Conservation (phyloP, 2,113 vertebrate species). For the Eurystomus gularis region DNA sequence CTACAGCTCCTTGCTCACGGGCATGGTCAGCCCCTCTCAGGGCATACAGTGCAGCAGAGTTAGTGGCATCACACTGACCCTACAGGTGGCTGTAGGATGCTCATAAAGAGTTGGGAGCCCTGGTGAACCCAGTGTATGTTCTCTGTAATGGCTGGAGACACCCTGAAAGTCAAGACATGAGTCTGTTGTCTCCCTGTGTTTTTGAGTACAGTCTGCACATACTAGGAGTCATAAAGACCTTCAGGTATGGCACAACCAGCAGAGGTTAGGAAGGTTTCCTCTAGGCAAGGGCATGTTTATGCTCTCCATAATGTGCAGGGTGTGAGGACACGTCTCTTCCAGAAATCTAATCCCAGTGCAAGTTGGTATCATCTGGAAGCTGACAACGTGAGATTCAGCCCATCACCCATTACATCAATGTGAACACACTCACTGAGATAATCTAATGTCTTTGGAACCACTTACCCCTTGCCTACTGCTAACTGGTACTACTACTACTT, state of each 20-base stretch:
- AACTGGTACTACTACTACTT: not conserved
- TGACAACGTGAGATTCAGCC: not conserved
- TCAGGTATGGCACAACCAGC: not conserved
- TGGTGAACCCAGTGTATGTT: not conserved
- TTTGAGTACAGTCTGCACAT: not conserved
- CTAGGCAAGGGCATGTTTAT: not conserved
- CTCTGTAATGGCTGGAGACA: too few species aligned
- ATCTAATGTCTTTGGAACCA: not conserved
- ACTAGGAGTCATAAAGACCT: not conserved
- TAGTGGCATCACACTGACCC: not conserved
- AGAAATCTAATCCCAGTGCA: not conserved
- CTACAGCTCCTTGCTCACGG: not conserved
- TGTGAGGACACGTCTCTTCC: not conserved
- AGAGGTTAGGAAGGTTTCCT: not conserved
- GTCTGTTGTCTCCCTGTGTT: not conserved
- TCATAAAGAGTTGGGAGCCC: not conserved
- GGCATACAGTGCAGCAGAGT: not conserved
- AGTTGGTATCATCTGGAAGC: not conserved
- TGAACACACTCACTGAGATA: not conserved
- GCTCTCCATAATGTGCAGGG: not conserved
- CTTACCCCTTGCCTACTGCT: rapidly evolving
- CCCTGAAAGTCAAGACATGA: not conserved
- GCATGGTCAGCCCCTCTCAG: not conserved
- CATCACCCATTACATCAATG: not conserved
- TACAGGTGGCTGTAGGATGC: not conserved